phyloP scores from a whole-genome alignment of 2,113 vertebrate genomes.

The Prochilodus magdalenae region DNA sequence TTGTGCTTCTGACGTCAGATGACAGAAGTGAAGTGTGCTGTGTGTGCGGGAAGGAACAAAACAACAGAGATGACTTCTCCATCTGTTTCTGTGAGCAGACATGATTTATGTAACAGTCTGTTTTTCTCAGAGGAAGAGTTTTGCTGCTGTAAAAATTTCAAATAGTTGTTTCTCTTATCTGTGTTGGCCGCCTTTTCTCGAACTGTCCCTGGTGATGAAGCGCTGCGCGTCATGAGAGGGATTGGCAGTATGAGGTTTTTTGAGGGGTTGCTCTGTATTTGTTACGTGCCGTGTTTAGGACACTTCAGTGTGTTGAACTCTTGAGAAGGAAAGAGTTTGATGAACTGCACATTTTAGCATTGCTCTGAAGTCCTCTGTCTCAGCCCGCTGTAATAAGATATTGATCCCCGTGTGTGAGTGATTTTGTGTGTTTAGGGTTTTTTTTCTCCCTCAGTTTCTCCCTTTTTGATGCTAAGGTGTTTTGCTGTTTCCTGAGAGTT shows the following conservation, averaged over 20 bases:
- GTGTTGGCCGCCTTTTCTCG: not conserved
- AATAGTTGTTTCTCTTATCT: conserved; percentile 35
- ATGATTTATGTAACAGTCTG: conserved; percentile 42
- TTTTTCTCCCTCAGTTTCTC: not conserved
- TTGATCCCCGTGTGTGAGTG: conserved; percentile 9
- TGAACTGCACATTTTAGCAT: conserved; percentile 23
- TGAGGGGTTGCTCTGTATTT: conserved; percentile 34
- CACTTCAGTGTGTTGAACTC: conserved; percentile 29
- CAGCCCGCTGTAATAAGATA: conserved; percentile 27
- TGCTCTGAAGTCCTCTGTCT: conserved; percentile 24
- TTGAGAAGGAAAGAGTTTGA: conserved; percentile 5
- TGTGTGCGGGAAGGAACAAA: conserved; percentile 27
- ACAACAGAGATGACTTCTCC: conserved; percentile 23
- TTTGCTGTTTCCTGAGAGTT: not conserved
- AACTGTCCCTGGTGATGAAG: conserved; percentile 20
- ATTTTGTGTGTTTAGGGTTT: not conserved
- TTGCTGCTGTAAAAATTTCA: conserved; percentile 38
- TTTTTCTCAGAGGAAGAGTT: conserved; percentile 23
- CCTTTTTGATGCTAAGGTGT: not conserved
- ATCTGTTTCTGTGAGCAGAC: conserved; percentile 41
- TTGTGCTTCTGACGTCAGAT: conserved; percentile 20
- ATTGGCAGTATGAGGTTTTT: conserved; percentile 19
- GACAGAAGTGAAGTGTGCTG: not conserved
- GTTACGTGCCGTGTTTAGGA: conserved; percentile 12
- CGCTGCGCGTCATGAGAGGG: conserved; percentile 7